Evolutionary conservation across 2,888 invertebrate species (phyloP).

Genomic region (Cyrtodaria siliqua): DNA sequence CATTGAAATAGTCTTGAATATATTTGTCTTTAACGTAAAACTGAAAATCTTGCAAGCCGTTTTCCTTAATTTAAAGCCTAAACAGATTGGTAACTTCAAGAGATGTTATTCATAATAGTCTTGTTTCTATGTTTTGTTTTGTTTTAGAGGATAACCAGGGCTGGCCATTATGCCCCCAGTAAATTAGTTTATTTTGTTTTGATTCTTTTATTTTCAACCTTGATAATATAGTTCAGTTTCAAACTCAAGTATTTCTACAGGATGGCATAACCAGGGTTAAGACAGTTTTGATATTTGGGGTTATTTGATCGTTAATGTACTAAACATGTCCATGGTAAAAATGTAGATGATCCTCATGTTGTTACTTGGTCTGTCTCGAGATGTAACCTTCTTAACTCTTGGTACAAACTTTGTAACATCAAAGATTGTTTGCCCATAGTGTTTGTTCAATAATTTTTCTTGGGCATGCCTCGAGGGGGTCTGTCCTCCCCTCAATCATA

Average conservation of each 20-base stretch:
- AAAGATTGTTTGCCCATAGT: constrained; percentile 34
- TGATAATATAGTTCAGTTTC: no score
- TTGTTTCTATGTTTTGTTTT: neutral
- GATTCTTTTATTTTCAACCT: no score
- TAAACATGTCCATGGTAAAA: neutral
- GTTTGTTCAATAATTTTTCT: constrained; percentile 23
- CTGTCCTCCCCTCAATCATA: constrained; percentile 2
- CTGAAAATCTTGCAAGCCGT: no score
- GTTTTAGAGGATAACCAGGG: constrained; percentile 9
- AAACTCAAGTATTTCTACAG: no score
- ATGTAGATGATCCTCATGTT: constrained; percentile 21
- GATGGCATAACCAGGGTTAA: no score
- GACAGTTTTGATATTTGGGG: no score
- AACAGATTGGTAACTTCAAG: no score
- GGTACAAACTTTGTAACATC: constrained; percentile 40
- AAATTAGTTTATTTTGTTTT: no score
- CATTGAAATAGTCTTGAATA: no score
- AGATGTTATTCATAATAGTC: no score
- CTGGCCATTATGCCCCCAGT: constrained; percentile 3
- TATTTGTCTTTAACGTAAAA: no score
- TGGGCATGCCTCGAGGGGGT: constrained; percentile 8
- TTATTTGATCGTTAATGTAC: constrained; percentile 3
- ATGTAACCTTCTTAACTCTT: constrained; percentile 2
- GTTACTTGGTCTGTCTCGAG: constrained; percentile 12
- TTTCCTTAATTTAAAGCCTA: no score